Conservation (phyloP, 2,888 invertebrate genomes). For the Trichacis sp. region DNA sequence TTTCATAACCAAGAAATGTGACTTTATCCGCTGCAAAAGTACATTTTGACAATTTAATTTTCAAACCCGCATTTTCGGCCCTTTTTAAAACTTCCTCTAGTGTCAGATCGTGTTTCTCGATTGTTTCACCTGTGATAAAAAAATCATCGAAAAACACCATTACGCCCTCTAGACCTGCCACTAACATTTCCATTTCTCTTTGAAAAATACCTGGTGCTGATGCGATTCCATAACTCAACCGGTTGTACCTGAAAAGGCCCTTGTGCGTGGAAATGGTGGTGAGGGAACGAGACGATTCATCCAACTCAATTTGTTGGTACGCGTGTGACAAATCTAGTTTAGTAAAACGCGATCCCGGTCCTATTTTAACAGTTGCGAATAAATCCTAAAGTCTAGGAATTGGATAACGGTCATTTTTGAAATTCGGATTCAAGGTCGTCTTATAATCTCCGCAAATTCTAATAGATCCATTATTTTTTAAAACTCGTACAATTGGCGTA, state of each 20-base stretch:
- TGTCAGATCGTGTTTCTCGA: constrained; percentile 51
- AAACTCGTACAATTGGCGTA: constrained; percentile 58
- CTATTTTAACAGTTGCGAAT: constrained; percentile 19
- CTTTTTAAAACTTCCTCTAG: constrained; percentile 33
- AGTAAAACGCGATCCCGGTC: constrained; percentile 43
- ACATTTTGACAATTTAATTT: constrained; percentile 28
- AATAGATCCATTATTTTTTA: constrained; percentile 54
- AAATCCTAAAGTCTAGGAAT: constrained; percentile 41
- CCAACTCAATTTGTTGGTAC: constrained; percentile 56
- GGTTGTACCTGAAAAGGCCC: constrained; percentile 56
- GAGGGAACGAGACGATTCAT: constrained; percentile 49
- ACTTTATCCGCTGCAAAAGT: constrained; percentile 16
- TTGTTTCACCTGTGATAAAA: constrained; percentile 51
- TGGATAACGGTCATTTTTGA: constrained; percentile 46
- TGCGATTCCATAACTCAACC: constrained; percentile 33
- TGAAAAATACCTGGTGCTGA: constrained; percentile 55
- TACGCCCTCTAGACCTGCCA: constrained; percentile 55
- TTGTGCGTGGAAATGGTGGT: constrained; percentile 55
- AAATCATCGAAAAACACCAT: constrained; percentile 65
- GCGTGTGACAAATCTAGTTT: constrained; percentile 55
- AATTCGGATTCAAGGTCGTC: constrained; percentile 53
- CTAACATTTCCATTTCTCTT: constrained; percentile 47
- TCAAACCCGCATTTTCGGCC: constrained; percentile 22
- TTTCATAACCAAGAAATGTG: constrained; percentile 46
- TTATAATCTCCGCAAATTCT: constrained; percentile 59